Conservation (phyloP, 2,888 invertebrate species). For the Andrena chrysosceles region DNA sequence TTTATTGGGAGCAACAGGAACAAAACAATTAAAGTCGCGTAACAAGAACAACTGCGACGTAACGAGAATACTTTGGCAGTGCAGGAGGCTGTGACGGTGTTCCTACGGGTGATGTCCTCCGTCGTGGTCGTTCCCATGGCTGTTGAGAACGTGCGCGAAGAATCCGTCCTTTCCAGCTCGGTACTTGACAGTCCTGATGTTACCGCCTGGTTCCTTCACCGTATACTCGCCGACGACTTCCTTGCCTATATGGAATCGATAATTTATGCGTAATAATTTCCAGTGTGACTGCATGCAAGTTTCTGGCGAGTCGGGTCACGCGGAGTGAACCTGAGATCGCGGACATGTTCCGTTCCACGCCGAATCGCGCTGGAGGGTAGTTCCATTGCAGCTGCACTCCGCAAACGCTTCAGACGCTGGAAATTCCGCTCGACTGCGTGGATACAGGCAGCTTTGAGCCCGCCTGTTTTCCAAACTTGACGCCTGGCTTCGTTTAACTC, state of each 20-base stretch:
- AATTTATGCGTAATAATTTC: neutral
- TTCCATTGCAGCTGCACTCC: too few relatives aligned
- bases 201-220: constrained; percentile 88
- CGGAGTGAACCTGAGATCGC: too few relatives aligned
- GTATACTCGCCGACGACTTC: constrained; percentile 90
- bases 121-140: constrained; percentile 74
- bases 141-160: constrained; percentile 86
- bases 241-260: constrained; percentile 85
- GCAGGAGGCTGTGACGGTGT: neutral
- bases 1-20: constrained; percentile 17
- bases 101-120: constrained; percentile 36
- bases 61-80: constrained; percentile 49
- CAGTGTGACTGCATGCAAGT: neutral
- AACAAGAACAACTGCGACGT: constrained; percentile 38
- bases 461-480: neutral
- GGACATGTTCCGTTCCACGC: too few relatives aligned
- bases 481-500: neutral
- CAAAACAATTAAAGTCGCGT: constrained; percentile 22
- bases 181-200: constrained; percentile 88
- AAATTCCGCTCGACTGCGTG: too few relatives aligned
- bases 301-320: too few relatives aligned
- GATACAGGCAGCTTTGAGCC: too few relatives aligned
- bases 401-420: too few relatives aligned
- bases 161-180: constrained; percentile 88
- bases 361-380: too few relatives aligned